A percentile compares a stretch with the other conserved stretches of the same genome.
phyloP scores from a whole-genome alignment of 2,888 invertebrate genomes.

The Leucania comma region DNA sequence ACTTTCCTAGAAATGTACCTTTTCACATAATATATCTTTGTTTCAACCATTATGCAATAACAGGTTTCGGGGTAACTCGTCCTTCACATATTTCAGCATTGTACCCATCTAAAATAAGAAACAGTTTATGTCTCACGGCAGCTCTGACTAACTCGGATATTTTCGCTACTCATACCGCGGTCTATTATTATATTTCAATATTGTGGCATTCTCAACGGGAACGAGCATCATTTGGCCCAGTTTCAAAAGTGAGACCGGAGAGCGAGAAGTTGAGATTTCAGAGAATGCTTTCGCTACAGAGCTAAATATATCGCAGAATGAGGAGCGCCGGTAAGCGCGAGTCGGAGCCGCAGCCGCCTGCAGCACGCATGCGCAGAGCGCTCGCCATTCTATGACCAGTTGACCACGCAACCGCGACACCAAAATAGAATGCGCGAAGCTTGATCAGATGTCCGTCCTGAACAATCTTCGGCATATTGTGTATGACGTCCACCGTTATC shows the following conservation, averaged over 20 bases:
- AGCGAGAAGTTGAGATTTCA: conserved; percentile 87
- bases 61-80: conserved; percentile 67
- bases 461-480: conserved; percentile 55
- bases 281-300: conserved; percentile 87
- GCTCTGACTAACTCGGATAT: conserved; percentile 88
- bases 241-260: conserved; percentile 89
- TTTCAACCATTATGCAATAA: conserved; percentile 71
- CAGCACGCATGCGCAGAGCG: conserved; percentile 62
- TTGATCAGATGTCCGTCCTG: conserved; percentile 66
- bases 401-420: conserved; percentile 69
- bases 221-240: conserved; percentile 90
- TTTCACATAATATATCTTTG: conserved; percentile 26
- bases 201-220: conserved; percentile 89
- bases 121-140: conserved; percentile 79
- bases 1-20: conserved; percentile 43
- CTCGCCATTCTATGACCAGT: conserved; percentile 42
- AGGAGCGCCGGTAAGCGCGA: conserved; percentile 66
- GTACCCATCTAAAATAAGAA: conserved; percentile 83
- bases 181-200: conserved; percentile 90
- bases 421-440: conserved; percentile 79
- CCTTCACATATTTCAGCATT: conserved; percentile 86
- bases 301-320: conserved; percentile 84
- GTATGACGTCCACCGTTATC: conserved; percentile 54
- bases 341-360: conserved; percentile 62
- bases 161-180: conserved; percentile 84